Conservation (phyloP, 2,113 vertebrate genomes). For the Buteo buteo region DNA sequence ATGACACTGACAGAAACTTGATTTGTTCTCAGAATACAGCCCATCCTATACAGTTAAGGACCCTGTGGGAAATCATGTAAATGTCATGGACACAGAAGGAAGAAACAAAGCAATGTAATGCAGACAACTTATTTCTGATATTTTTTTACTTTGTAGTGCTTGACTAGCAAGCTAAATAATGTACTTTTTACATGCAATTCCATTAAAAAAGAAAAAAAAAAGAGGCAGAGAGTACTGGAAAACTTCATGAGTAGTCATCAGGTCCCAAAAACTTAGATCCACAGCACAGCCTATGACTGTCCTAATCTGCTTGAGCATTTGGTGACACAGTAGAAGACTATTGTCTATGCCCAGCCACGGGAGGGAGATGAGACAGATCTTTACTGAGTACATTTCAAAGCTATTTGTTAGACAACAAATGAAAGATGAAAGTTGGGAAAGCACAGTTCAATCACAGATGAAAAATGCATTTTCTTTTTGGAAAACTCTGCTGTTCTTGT, state of each 20-base stretch:
- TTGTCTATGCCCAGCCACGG: background rate
- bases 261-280: background rate
- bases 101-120: background rate
- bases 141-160: background rate
- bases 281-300: background rate
- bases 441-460: slow-evolving; percentile 26
- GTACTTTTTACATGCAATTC: background rate
- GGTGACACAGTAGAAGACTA: slow-evolving; percentile 19
- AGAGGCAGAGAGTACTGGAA: slow-evolving; percentile 8
- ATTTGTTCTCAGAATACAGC: background rate
- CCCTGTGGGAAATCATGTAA: background rate
- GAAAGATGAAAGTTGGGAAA: slow-evolving; percentile 56
- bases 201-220: background rate
- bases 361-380: slow-evolving; percentile 12
- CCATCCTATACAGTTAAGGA: background rate
- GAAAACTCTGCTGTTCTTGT: slow-evolving; percentile 1
- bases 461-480: slow-evolving; percentile 29
- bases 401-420: slow-evolving; percentile 53
- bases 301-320: background rate
- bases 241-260: slow-evolving; percentile 30
- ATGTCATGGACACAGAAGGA: background rate
- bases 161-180: background rate
- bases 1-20: background rate
- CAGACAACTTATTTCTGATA: background rate
- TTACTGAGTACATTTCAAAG: slow-evolving; percentile 32